Percentiles rank a stretch among this genome's conserved stretches.
phyloP scores from a whole-genome alignment of 2,797 vertebrate genomes.

The Podarcis siculus region DNA sequence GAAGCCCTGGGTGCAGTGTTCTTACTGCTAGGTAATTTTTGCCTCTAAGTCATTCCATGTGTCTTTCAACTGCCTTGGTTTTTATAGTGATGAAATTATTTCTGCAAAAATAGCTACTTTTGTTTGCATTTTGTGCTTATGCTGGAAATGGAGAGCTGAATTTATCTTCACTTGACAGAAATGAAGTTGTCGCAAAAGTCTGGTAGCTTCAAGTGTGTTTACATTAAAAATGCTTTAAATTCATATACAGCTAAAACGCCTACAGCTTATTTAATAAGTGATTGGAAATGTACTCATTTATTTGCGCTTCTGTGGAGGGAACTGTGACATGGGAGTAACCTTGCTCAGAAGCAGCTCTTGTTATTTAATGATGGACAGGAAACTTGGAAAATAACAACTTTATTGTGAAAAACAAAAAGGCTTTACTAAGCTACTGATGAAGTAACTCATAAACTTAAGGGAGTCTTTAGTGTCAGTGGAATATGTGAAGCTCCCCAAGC shows the following conservation, averaged over 20 bases:
- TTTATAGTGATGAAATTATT: not conserved
- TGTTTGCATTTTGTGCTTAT: not conserved
- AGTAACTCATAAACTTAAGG: not conserved
- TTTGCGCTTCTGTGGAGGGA: not conserved
- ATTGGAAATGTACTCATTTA: not conserved
- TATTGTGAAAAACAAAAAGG: not conserved
- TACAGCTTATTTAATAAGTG: not conserved
- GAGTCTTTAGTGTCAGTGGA: not conserved
- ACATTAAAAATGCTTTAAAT: not conserved
- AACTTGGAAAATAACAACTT: not conserved
- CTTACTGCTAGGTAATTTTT: not conserved
- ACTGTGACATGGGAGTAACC: not conserved
- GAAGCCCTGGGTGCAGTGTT: slow-evolving; percentile 64
- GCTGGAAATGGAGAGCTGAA: not conserved
- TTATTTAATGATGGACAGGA: not conserved
- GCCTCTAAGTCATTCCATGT: not conserved
- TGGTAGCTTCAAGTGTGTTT: not conserved
- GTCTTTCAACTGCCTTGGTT: not conserved
- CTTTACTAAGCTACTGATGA: not conserved
- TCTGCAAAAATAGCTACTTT: not conserved
- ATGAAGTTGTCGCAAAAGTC: not conserved
- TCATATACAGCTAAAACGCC: not conserved
- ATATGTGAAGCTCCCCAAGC: not conserved
- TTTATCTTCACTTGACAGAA: not conserved
- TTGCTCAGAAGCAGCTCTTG: not conserved